These are phyloP conservation scores for Ruditapes philippinarum DNA, from an alignment of 1,140 invertebrate species.

Conservation along the genomic window DNA sequence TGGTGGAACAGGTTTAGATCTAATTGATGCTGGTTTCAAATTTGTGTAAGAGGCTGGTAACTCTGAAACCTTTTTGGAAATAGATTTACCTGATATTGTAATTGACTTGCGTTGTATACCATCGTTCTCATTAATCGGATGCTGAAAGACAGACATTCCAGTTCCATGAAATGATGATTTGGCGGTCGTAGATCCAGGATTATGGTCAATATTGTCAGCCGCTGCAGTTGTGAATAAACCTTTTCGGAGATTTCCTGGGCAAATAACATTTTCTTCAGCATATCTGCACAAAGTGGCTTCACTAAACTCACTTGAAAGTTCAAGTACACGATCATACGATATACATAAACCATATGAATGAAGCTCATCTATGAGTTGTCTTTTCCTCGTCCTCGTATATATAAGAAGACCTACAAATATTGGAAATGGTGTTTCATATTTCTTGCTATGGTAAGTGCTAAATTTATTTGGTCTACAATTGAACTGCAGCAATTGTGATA, in stretches of 20 bases:
- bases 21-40: slow-evolving; percentile 21
- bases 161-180: slow-evolving; percentile 72
- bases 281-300: slow-evolving; percentile 38
- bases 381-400: slow-evolving; percentile 68
- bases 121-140: slow-evolving; percentile 39
- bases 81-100: not conserved
- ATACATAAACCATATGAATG: slow-evolving; percentile 64
- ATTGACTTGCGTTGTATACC: not conserved
- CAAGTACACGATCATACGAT: slow-evolving; percentile 66
- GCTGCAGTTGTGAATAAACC: slow-evolving; percentile 65
- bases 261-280: slow-evolving; percentile 57
- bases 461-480: slow-evolving; percentile 57
- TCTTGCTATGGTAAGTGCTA: slow-evolving; percentile 60
- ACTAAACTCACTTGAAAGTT: slow-evolving; percentile 57
- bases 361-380: slow-evolving; percentile 65
- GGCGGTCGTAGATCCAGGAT: slow-evolving; percentile 70
- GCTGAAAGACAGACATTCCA: slow-evolving; percentile 74
- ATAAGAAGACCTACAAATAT: slow-evolving; percentile 71
- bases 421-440: slow-evolving; percentile 67
- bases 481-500: slow-evolving; percentile 68
- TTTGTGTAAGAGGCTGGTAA: slow-evolving; percentile 52
- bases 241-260: slow-evolving; percentile 57
- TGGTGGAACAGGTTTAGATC: not conserved
- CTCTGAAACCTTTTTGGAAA: slow-evolving; percentile 1
- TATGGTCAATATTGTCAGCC: slow-evolving; percentile 76